Evolutionary conservation across 2,113 vertebrate species (phyloP), one percentile per base, ranked within the genome.

Genomic region (Colinus virginianus): DNA sequence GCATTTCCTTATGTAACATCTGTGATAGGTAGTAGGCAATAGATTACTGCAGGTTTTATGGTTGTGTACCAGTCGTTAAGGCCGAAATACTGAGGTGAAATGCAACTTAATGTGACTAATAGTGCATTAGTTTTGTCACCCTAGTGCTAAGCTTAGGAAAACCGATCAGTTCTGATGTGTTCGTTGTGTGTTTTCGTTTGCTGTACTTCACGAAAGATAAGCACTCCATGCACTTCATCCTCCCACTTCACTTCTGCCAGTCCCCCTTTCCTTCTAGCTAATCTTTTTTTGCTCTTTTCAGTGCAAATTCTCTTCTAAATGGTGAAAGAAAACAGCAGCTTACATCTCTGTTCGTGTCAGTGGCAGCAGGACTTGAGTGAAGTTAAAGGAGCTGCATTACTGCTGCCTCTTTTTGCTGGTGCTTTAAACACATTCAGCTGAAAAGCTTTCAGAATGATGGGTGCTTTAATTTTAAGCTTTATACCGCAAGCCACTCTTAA

Each of bases 1-100:
- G 32, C 26, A 61, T 91, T 93, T 93, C 49, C 55, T 95, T 91
- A 46, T 7, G 11, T 80, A 88, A 91, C 46, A 51, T n/a, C 34
- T 91, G 4, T 67, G 46, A 51, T n/a, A 78, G 66, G 43, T 83
- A 55, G 38, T 61, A 45, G 93, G 56, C 55, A 74, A 16, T 55
- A 83, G 64, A 56, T 91, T 74, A 79, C 48, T 69, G 46, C 22
- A 53, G 76, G 42, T 91, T 96, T 90, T 61, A 16, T 82, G 25
- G 14, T 62, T 62, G 7, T 71, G 34, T 79, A 68, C 46, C 75
- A 30, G 28, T 67, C 88, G 71, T 78, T 70, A 42, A 84, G 49
- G 46, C 28, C 25, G 67, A 95, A 87, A 55, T 67, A 21, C 3
- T 30, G 42, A 66, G 7, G 26, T 55, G n/a, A 79, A 74, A 55